Percentiles rank a stretch among this genome's conserved stretches.
phyloP scores from a whole-genome alignment of 1,140 invertebrate species.

The Manduca sexta region DNA sequence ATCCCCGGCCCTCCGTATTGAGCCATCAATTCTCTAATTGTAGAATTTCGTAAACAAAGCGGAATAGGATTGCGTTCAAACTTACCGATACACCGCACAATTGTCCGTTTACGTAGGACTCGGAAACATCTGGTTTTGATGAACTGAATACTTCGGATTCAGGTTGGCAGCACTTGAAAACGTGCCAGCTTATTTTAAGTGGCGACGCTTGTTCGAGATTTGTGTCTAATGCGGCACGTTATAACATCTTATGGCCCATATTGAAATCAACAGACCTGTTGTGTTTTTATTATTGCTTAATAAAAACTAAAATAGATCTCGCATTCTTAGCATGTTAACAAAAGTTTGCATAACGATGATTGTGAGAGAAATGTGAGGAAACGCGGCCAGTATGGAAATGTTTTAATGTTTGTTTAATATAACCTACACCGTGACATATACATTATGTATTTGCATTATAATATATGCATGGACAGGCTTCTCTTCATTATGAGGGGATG shows the following conservation, averaged over 20 bases:
- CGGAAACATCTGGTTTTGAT: conserved; percentile 66
- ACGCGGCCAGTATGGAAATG: too few species aligned
- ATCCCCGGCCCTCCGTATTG: too few species aligned
- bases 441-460: too few species aligned
- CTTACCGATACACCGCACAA: conserved; percentile 21
- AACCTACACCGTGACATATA: too few species aligned
- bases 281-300: conserved; percentile 12
- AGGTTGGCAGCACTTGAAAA: conserved; percentile 66
- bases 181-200: conserved; percentile 71
- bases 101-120: conserved; percentile 46
- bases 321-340: too few species aligned
- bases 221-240: conserved; percentile 43
- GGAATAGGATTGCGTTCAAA: conserved; percentile 32
- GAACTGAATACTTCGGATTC: conserved; percentile 65
- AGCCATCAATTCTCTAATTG: background rate
- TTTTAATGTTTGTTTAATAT: too few species aligned
- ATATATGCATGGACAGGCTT: too few species aligned
- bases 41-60: conserved; percentile 20
- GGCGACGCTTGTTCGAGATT: conserved; percentile 61
- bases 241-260: conserved; percentile 40
- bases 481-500: too few species aligned
- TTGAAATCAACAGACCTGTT: conserved; percentile 34
- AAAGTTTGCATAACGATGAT: too few species aligned
- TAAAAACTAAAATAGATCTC: background rate
- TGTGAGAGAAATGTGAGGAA: too few species aligned